Conservation (phyloP, 2,797 vertebrate genomes). For the Peromyscus aztecus region DNA sequence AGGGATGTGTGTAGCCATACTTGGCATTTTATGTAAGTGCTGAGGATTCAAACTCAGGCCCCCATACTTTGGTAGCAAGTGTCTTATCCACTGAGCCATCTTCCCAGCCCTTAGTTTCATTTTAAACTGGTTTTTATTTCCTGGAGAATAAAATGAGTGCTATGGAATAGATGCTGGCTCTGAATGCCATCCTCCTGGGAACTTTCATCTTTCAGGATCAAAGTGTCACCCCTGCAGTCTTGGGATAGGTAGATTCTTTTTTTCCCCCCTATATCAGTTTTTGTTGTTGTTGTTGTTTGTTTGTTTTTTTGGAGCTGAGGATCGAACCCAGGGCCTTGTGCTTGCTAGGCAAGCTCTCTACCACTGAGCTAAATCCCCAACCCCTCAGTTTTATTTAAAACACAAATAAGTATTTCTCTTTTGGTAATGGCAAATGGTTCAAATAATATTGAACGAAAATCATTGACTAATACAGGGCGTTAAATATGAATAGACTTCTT, state of each 20-base stretch:
- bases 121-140: neutral
- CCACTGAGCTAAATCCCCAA: no score
- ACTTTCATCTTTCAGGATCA: neutral
- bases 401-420: conserved; percentile 78
- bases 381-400: conserved; percentile 88
- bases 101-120: neutral
- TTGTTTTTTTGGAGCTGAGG: no score
- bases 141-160: neutral
- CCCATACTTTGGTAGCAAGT: neutral
- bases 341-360: no score
- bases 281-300: no score
- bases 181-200: neutral
- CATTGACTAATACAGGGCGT: conserved; percentile 83
- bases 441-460: conserved; percentile 72
- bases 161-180: neutral
- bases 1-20: neutral
- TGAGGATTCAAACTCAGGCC: neutral
- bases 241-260: neutral
- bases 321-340: no score
- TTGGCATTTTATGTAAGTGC: neutral
- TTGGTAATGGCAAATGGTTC: conserved; percentile 70
- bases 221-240: neutral
- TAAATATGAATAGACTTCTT: conserved; percentile 87
- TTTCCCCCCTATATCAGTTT: conserved; percentile 76
- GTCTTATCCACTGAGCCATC: neutral